Evolutionary conservation across 2,113 vertebrate species (phyloP).

Genomic region (Scomber scombrus): DNA sequence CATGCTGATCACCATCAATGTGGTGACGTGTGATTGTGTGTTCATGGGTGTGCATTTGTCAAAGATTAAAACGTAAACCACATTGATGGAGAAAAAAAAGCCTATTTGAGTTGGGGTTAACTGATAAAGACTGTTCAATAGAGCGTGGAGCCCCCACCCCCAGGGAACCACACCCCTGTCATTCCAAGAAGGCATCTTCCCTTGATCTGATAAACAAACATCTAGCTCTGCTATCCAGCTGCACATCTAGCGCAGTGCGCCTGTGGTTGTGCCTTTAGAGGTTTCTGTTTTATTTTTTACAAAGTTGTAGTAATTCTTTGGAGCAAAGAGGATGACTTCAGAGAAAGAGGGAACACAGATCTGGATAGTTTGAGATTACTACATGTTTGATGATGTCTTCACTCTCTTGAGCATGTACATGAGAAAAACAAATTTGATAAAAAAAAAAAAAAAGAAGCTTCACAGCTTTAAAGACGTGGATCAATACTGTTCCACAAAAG

Average conservation of each 20-base stretch:
- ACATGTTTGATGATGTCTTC: background rate
- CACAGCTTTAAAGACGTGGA: background rate
- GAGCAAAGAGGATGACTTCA: background rate
- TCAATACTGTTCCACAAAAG: background rate
- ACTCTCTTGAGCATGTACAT: background rate
- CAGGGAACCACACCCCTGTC: constrained; percentile 61
- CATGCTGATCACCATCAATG: constrained; percentile 21
- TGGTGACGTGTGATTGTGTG: background rate
- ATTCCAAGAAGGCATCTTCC: constrained; percentile 57
- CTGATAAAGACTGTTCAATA: constrained; percentile 45
- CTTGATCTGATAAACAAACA: constrained; percentile 69
- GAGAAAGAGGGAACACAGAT: background rate
- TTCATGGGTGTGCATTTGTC: constrained; percentile 18
- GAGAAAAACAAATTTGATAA: background rate
- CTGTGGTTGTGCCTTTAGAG: constrained; percentile 9
- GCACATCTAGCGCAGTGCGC: background rate
- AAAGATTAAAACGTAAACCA: constrained; percentile 13
- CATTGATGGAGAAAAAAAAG: constrained; percentile 34
- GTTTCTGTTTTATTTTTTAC: background rate
- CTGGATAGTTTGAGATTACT: background rate
- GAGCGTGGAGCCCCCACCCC: constrained; percentile 48
- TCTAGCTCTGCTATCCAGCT: constrained; percentile 18
- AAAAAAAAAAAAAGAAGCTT: background rate
- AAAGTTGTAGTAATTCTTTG: background rate
- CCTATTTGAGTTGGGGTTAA: constrained; percentile 60